phyloP scores from a whole-genome alignment of 2,797 vertebrate species.

The Sebastes minor region DNA sequence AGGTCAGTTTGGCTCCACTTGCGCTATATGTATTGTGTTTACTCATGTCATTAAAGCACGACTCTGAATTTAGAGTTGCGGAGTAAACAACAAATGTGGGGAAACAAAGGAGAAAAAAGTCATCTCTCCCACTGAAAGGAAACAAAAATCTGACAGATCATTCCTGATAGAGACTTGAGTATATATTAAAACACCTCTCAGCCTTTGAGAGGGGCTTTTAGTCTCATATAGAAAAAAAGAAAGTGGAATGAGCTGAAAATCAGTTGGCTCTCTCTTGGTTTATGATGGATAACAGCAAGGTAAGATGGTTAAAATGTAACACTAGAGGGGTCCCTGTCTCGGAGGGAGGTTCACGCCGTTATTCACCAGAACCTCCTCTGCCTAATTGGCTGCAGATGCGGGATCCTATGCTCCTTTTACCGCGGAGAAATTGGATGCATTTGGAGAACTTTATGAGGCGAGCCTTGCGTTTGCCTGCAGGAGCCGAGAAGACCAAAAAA shows the following conservation, averaged over 20 bases:
- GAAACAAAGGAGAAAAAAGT: too few species aligned
- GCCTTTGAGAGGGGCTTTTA: not conserved
- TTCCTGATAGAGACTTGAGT: too few species aligned
- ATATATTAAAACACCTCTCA: too few species aligned
- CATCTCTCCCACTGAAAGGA: too few species aligned
- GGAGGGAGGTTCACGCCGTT: slow-evolving; percentile 81
- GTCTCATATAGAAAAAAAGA: not conserved
- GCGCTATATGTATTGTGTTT: too few species aligned
- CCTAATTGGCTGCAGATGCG: slow-evolving; percentile 87
- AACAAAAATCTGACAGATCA: too few species aligned
- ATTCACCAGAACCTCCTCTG: slow-evolving; percentile 79
- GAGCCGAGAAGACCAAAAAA: slow-evolving; percentile 25
- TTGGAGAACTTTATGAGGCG: slow-evolving; percentile 81
- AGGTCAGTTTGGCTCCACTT: too few species aligned
- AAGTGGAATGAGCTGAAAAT: slow-evolving; percentile 44
- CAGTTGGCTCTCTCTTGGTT: slow-evolving; percentile 47
- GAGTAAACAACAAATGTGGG: too few species aligned
- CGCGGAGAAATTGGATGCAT: slow-evolving; percentile 82
- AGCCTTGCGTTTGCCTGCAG: slow-evolving; percentile 70
- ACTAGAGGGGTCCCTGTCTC: slow-evolving; percentile 82
- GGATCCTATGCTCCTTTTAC: slow-evolving; percentile 77
- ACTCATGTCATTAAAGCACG: too few species aligned
- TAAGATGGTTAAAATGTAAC: slow-evolving; percentile 85
- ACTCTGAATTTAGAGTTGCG: too few species aligned
- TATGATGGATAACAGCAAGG: slow-evolving; percentile 81